These are phyloP conservation scores for Anadara kagoshimensis DNA, from an alignment of 1,140 invertebrate species.

Conservation along the genomic window DNA sequence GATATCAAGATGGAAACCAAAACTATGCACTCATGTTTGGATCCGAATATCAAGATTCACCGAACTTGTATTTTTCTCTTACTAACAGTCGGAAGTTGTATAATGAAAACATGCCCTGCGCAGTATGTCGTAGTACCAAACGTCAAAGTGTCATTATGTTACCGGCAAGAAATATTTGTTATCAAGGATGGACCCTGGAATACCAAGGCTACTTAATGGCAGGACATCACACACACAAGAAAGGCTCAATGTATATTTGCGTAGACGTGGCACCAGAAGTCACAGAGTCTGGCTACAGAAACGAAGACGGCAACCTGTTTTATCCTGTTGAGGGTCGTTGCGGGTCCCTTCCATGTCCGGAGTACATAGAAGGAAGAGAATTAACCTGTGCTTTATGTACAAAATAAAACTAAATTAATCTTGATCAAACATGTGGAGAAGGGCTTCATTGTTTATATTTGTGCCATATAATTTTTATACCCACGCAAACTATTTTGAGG, in stretches of 20 bases:
- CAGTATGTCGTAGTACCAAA: slow-evolving; percentile 25
- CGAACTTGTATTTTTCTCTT: background rate
- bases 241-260: slow-evolving; percentile 39
- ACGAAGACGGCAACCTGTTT: slow-evolving; percentile 40
- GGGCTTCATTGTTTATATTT: too few relatives aligned
- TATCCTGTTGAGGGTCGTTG: slow-evolving; percentile 32
- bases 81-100: background rate
- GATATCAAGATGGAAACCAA: too few relatives aligned
- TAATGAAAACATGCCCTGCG: slow-evolving; percentile 38
- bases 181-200: slow-evolving; percentile 46
- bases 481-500: too few relatives aligned
- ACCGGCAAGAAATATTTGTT: slow-evolving; percentile 48
- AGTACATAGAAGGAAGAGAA: slow-evolving; percentile 26
- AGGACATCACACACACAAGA: slow-evolving; percentile 2
- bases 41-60: slow-evolving; percentile 8
- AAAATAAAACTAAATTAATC: too few relatives aligned
- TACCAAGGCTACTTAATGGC: slow-evolving; percentile 51
- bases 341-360: slow-evolving; percentile 34
- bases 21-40: slow-evolving; percentile 16
- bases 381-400: slow-evolving; percentile 41
- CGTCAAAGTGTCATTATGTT: slow-evolving; percentile 41
- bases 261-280: slow-evolving; percentile 45
- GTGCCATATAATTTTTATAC: too few relatives aligned
- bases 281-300: slow-evolving; percentile 16
- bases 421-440: too few relatives aligned